Base-by-base conservation (phyloP, 2,888 invertebrate genomes). In the Argyresthia albistria region DNA sequence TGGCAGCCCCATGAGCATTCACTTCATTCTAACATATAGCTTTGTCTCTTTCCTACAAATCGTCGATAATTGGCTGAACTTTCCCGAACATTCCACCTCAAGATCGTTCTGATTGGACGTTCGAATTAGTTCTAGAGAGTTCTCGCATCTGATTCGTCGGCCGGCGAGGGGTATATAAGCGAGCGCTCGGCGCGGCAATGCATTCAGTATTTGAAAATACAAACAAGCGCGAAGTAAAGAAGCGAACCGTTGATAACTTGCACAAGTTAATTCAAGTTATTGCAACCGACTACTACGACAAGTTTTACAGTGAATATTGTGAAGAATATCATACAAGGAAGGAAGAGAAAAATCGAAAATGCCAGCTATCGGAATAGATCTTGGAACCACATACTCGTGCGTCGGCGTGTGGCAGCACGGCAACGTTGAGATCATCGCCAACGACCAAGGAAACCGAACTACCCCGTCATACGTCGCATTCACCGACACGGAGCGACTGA, bases 381-480 rank as follows among this genome's bases (percentile, higher is more conserved):
- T 96, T 70, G 96, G 96, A 64, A 96, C 96, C 39, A 96, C 96
- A 7, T 96, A 95, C 76, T 95, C 95, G 39, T 94, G 94, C 69
- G 94, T 95, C 48, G 95, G 94, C 63, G 94, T 95, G n/a, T 95
- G 93, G 90, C 93, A 94, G 70, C 91, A 94, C 68, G 93, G 92
- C 55, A 92, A 93, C 73, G 93, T 94, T 56, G 93, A 94, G 71
- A 94, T 94, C 70, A 95, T 96, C 69, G 94, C 96, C 54, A 96
- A 96, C 71, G 95, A 95, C 71, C 95, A 95, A 79, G 96, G 95
- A 57, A 96, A 96, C 76, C 87, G 95, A 51, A 95, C 95, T 10
- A 96, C 95, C 51, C 95, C 96, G 48, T 94, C 94, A 58, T 96
- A 95, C 78, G 95, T 96, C 51, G 95, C 95, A 6, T 96, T 96